These are phyloP conservation scores for Psilanteris sp. DNA, from an alignment of 1,140 invertebrate species.

Conservation along the genomic window DNA sequence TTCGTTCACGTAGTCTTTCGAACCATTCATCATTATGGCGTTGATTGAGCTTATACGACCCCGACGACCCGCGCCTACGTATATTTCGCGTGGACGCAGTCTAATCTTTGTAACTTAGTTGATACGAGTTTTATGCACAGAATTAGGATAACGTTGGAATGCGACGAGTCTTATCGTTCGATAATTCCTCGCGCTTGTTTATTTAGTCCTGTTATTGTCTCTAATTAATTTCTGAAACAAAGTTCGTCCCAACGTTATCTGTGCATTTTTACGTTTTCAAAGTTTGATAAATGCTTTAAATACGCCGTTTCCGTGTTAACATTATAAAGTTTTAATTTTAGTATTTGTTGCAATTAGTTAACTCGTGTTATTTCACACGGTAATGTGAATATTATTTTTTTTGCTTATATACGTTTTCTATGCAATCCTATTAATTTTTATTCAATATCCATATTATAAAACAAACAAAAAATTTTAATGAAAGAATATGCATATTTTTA, in stretches of 20 bases:
- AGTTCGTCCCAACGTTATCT: not conserved
- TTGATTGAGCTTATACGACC: constrained; percentile 62
- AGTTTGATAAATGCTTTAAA: constrained; percentile 1
- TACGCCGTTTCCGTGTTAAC: no score
- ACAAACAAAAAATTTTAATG: no score
- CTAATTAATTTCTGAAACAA: constrained; percentile 14
- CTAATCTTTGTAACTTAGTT: constrained; percentile 48
- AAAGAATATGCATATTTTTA: no score
- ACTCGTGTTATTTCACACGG: no score
- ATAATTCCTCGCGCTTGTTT: constrained; percentile 9
- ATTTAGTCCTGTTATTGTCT: constrained; percentile 1
- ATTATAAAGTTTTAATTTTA: no score
- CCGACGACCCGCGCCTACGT: constrained; percentile 45
- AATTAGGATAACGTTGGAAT: constrained; percentile 66
- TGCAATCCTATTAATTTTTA: no score
- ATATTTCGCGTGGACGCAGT: constrained; percentile 44
- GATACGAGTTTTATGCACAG: constrained; percentile 54
- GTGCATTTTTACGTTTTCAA: not conserved
- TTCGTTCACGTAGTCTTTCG: constrained; percentile 45
- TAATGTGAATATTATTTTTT: no score
- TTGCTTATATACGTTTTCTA: no score
- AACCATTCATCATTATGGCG: constrained; percentile 63
- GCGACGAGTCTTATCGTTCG: constrained; percentile 21
- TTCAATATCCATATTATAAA: no score
- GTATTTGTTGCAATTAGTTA: no score